Base-by-base conservation (phyloP, 92 coral and sea anemone species). In the Epizoanthus illoricatus region DNA sequence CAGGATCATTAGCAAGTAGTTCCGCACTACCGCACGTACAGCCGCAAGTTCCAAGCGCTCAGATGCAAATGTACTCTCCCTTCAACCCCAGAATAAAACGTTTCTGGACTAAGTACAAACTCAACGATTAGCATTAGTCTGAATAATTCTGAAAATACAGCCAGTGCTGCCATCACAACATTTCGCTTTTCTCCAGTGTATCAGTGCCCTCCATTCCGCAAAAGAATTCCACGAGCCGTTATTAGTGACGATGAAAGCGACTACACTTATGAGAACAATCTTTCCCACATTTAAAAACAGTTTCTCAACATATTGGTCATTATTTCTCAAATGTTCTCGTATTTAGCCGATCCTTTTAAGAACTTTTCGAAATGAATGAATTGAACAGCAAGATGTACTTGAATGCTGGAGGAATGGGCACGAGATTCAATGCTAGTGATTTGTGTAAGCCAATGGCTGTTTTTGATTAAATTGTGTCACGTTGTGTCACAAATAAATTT, bases 41-140 rank as follows among this genome's bases (percentile, higher is more conserved):
- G 33, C 69, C 23, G 69, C 69, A 64, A 19, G 66, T 61, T 61
- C 21, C 66, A 61, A 24, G 21, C 16, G 9, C 49, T 5, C 9
- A 5, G 49, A 45, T 45, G 49, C 9, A 52, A 4, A 21, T 28
- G 5, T 8, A 15, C 41, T 17, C 42, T 10, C 39, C 15, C 41
- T 23, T 12, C 70, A 9, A 9, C 10, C 70, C 70, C 12, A 39
- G 20, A 13, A 28, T 65, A 39, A 33, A 28, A 28, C 16, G 70
- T 65, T 15, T 23, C 70, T 23, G 70, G 70, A 23, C 43, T 65
- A 39, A 65, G 70, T 65, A 43, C 70, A 23, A 65, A 65, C 42
- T 10, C 39, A 24, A 65, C 40, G 1, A 65, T 65, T 5, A 65
- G 19, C 18, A 65, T 65, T 21, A 23, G 39, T 9, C 70, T 28